Conservation (phyloP, 2,797 vertebrate genomes). For the Coregonus suidteri region DNA sequence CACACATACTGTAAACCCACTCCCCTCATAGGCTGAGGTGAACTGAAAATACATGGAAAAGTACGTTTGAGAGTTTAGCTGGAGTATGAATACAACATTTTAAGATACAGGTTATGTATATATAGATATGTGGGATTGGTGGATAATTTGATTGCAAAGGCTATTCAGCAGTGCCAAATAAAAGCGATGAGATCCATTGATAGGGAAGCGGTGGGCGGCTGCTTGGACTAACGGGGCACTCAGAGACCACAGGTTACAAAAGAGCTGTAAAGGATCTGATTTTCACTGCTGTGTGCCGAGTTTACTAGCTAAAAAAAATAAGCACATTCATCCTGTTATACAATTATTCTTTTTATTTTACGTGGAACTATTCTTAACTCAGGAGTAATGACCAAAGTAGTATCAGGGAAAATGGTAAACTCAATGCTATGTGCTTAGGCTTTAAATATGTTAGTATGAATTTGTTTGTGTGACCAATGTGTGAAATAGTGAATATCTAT, state of each 20-base stretch:
- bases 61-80: conserved; percentile 59
- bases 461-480: not conserved
- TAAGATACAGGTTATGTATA: conserved; percentile 53
- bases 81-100: conserved; percentile 56
- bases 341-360: not conserved
- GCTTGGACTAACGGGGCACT: conserved; percentile 59
- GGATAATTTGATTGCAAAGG: conserved; percentile 70
- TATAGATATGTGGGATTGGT: conserved; percentile 47
- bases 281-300: not conserved
- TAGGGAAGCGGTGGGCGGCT: conserved; percentile 57
- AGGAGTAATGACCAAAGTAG: not conserved
- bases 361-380: not conserved
- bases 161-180: conserved; percentile 62
- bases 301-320: not conserved
- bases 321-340: conserved; percentile 2
- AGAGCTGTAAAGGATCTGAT: not conserved
- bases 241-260: conserved; percentile 61
- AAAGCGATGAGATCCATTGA: conserved; percentile 61
- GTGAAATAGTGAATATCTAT: not conserved
- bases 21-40: conserved; percentile 16
- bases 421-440: not conserved
- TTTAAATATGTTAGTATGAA: too few species aligned
- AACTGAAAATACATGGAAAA: conserved; percentile 48
- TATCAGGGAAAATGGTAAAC: not conserved
- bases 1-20: not conserved